Evolutionary conservation across 2,888 invertebrate genomes (phyloP).

Genomic region (Masnerella sp.): DNA sequence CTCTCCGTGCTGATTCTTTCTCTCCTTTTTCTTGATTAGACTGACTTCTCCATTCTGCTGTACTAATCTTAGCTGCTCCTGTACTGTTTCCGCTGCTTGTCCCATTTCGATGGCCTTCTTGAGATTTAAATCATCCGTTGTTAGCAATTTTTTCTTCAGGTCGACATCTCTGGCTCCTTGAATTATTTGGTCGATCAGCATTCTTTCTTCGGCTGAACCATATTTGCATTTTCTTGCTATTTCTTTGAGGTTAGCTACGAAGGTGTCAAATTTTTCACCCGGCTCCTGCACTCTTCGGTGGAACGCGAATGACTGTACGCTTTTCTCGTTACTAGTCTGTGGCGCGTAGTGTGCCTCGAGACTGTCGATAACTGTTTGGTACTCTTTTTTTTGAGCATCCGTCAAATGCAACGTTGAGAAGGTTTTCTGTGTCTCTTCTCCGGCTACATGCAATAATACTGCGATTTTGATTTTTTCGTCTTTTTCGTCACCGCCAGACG

Average conservation of each 20-base stretch:
- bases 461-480: constrained; percentile 11
- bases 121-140: constrained; percentile 57
- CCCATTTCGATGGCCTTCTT: constrained; percentile 51
- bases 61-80: constrained; percentile 52
- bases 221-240: constrained; percentile 61
- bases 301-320: constrained; percentile 19
- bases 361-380: not conserved
- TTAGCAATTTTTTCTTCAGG: constrained; percentile 58
- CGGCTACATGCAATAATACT: not conserved
- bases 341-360: not conserved
- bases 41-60: no score
- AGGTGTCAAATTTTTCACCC: constrained; percentile 59
- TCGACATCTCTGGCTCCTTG: constrained; percentile 51
- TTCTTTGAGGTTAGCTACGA: constrained; percentile 60
- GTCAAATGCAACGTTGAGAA: not conserved
- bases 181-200: constrained; percentile 63
- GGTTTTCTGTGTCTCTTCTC: not conserved
- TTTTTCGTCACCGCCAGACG: constrained; percentile 8
- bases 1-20: not conserved
- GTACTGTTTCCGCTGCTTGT: constrained; percentile 54
- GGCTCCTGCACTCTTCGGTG: constrained; percentile 3
- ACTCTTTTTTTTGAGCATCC: not conserved
- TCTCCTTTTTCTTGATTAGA: constrained; percentile 19
- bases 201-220: constrained; percentile 56
- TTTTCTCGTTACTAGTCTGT: no score